Evolutionary conservation across 1,140 invertebrate species (phyloP), one percentile per base, ranked within the genome.

Genomic region (Eupeodes corollae): DNA sequence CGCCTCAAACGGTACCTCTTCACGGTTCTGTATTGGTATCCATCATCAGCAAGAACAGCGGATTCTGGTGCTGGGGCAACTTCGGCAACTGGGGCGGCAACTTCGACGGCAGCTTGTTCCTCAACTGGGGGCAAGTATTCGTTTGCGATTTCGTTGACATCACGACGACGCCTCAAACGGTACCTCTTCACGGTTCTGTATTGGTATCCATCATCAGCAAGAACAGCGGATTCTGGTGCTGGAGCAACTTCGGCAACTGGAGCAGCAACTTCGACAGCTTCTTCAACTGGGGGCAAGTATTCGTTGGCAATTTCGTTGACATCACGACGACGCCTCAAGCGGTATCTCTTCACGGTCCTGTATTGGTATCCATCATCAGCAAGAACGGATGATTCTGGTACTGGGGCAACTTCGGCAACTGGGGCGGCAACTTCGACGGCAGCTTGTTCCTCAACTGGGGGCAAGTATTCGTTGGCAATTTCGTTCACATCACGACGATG

Each of bases 401-500:
- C 40, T 10, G 21, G 21, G 8, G 21, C 21, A 8, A 26, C 21
- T 26, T 26, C 21, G 21, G 8, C 21, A 26, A 26, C 21, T 26
- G 21, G 21, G 8, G 21, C 21, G 8, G 3, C 21, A 5, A 26
- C 21, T 26, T 26, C 21, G 8, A 26, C 8, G 21, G 21, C 21
- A 26, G n/a, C 46, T 38, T 44, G 45, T 43, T 57, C 56, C 42
- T 59, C 55, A 0, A 50, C 2, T 1, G 53, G 55, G 1, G 55
- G 57, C 46, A 59, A 44, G 42, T 58, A 59, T 5, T 59, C 56
- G 32, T 52, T 58, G 48, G 51, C 37, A 19, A 58, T 48, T 50
- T 60, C 54, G 1, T 52, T 52, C 0, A 61, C 58, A 54, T 61
- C 59, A 31, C 59, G 59, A 26, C 59, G 58, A 6, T 59, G 58